Evolutionary conservation across 2,888 invertebrate species (phyloP).

Genomic region (Philhelius pedissequus): DNA sequence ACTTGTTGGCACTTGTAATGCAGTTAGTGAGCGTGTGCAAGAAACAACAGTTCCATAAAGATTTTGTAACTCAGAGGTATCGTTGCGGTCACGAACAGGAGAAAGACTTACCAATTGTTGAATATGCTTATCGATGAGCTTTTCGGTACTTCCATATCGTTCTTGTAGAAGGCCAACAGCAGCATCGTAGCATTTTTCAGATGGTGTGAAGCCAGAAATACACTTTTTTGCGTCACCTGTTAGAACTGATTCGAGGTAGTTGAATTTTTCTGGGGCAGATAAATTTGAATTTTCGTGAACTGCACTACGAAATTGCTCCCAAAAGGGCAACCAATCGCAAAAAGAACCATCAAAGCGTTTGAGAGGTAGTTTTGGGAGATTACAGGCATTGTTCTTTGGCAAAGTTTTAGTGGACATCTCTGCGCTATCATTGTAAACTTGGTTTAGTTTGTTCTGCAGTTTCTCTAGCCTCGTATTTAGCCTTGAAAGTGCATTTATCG

Average conservation of each 20-base stretch:
- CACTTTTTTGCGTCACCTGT: conserved; percentile 6
- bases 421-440: too few relatives aligned
- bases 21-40: conserved; percentile 2
- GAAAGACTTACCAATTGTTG: conserved; percentile 11
- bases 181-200: not conserved
- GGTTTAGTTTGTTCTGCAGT: not conserved
- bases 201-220: not conserved
- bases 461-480: not conserved
- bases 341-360: conserved; percentile 8
- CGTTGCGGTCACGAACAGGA: conserved; percentile 5
- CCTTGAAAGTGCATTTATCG: not conserved
- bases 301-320: conserved; percentile 9
- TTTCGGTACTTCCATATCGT: conserved; percentile 10
- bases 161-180: conserved; percentile 13
- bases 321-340: conserved; percentile 14
- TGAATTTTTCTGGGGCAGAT: conserved; percentile 11
- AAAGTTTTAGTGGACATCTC: not conserved
- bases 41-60: conserved; percentile 2
- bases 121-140: conserved; percentile 18
- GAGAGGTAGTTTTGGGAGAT: not conserved
- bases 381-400: not conserved
- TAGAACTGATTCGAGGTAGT: conserved; percentile 18
- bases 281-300: conserved; percentile 14
- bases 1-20: not conserved
- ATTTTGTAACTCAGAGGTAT: not conserved